Base-by-base conservation (phyloP, 2,797 vertebrate genomes). In the Parauchenoglanis punctatus region DNA sequence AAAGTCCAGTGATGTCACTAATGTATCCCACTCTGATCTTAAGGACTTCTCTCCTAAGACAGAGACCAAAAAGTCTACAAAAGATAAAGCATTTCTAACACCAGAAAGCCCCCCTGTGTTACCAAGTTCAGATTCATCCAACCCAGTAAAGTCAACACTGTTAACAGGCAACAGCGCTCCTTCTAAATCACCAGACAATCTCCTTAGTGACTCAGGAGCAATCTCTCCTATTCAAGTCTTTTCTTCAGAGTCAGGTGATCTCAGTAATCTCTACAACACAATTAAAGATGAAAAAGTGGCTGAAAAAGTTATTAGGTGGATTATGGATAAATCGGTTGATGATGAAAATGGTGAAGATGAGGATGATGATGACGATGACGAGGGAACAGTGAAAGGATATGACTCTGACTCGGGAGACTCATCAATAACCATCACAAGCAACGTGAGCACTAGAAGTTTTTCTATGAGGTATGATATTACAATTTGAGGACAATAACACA, bases 381-480 rank as follows among this genome's bases (percentile, higher is more conserved):
- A 93, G 28, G 92, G 92, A 67, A 96, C 95, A 5, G 94, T 96
- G 86, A 94, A 89, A 85, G 95, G 93, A 52, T 93, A 94, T 93
- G 95, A 96, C 87, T 96, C 95, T 0, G 96, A 97, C 85, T 96
- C 95, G 0, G 95, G 93, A 52, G 95, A 95, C 72, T 97, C 96
- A 0, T 96, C 95, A 0, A 91, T 95, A 82, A 97, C 96, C 77
- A 90, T 95, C 88, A 96, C 95, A 73, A 96, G 96, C 40, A 93
- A 94, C 89, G 94, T 93, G 91, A 96, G 96, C 93, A 95, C 93
- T 83, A 94, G 59, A 89, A 96, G 96, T 90, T 97, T 96, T 90
- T 94, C 92, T 46, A 86, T 97, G 87, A 96, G 95, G 96, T 97
- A 90, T 59, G 94, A 90, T n/a, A n/a, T 25, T 10, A 46, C 10